These are phyloP conservation scores for Sparus aurata DNA, from an alignment of 2,797 vertebrate species.

Conservation along the genomic window DNA sequence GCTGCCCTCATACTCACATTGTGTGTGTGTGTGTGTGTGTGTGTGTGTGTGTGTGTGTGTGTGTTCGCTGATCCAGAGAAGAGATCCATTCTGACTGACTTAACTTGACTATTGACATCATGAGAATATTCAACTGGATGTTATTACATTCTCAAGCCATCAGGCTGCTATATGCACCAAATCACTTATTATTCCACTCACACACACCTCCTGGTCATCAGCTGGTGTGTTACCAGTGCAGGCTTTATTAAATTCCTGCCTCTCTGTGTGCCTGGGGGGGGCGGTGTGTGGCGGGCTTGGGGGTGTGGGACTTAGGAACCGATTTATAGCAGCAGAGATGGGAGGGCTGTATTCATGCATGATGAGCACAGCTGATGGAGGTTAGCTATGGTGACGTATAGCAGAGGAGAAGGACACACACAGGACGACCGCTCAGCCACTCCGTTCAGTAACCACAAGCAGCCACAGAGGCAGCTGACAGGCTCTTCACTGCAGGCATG, in stretches of 20 bases:
- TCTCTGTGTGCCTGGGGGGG: background rate
- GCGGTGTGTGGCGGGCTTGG: background rate
- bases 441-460: background rate
- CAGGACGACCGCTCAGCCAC: background rate
- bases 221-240: background rate
- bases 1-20: background rate
- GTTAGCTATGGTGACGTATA: constrained; percentile 23
- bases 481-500: background rate
- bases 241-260: constrained; percentile 7
- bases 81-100: background rate
- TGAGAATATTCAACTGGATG: background rate
- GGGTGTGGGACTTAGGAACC: background rate
- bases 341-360: constrained; percentile 15
- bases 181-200: background rate
- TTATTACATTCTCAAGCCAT: constrained; percentile 1
- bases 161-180: background rate
- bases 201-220: background rate
- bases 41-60: background rate
- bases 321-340: constrained; percentile 25
- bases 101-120: background rate
- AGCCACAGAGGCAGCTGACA: background rate
- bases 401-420: constrained; percentile 9
- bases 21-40: background rate
- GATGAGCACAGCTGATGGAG: constrained; percentile 27
- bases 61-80: constrained; percentile 1